Base-by-base conservation (phyloP, 2,797 vertebrate genomes). In the Merluccius polli region DNA sequence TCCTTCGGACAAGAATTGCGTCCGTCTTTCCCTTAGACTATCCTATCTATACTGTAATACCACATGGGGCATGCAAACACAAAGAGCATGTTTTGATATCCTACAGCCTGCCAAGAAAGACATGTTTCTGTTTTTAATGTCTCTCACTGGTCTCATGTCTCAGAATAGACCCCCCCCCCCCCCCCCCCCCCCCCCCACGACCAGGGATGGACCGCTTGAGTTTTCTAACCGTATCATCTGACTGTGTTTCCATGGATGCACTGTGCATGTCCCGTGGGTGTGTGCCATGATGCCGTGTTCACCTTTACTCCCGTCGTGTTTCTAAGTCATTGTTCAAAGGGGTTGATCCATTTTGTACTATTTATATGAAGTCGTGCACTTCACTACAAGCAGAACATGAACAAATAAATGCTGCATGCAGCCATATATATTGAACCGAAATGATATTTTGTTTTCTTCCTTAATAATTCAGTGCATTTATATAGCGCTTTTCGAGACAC, bases 331-430 rank as follows among this genome's bases (percentile, higher is more conserved):
- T 86, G 87, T 92, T 84, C 48, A 81, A 85, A 84, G 78, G 78
- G 78, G 81, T 85, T 76, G 80, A 80, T 81, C 70, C 70, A 87
- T 93, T 95, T 95, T 93, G 93, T 95, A 94, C 94, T 85, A 92
- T 92, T 90, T 91, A 93, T 89, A 87, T 88, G 90, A 90, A 89
- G 91, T 86, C 83, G 90, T 92, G 89, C 82, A 88, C 92, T 93
- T 93, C 92, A 91, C 83, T 33, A 88, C 83, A 87, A 93, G 92
- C 91, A 85, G 87, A 90, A 90, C 77, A 89, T 89, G 88, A 92
- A 85, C 84, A 86, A 96, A 95, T 95, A 95, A 95, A 35, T 95
- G 95, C 94, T 95, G 95, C 96, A 95, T 95, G 95, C 95, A 95
- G 95, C 95, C 92, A 87, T 81, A 89, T 68, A 78, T 72, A 73